phyloP scores from a whole-genome alignment of 1,140 invertebrate genomes.

The Mya arenaria region DNA sequence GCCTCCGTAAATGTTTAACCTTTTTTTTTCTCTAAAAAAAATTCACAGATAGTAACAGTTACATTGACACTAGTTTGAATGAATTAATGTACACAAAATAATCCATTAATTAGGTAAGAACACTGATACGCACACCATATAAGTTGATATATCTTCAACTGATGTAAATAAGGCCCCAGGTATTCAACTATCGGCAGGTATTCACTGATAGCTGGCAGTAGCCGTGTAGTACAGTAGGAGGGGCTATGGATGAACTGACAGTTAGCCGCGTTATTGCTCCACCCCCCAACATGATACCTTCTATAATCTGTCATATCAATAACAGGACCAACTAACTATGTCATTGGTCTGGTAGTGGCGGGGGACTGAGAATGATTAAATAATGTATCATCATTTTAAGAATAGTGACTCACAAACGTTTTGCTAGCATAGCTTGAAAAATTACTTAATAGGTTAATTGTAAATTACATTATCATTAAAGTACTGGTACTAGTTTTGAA shows the following conservation, averaged over 20 bases:
- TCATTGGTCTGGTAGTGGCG: too few species aligned
- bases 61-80: too few species aligned
- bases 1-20: not conserved
- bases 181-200: slow-evolving; percentile 17
- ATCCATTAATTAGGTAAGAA: slow-evolving; percentile 22
- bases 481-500: too few species aligned
- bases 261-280: not conserved
- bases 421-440: too few species aligned
- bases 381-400: too few species aligned
- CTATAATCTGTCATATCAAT: slow-evolving; percentile 39
- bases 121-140: slow-evolving; percentile 16
- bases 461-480: too few species aligned
- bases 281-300: not conserved
- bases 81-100: slow-evolving; percentile 35
- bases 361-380: too few species aligned
- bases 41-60: too few species aligned
- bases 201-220: not conserved
- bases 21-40: too few species aligned
- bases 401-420: too few species aligned
- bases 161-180: slow-evolving; percentile 10
- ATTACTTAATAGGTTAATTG: too few species aligned
- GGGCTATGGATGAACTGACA: slow-evolving; percentile 26
- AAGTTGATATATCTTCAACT: slow-evolving; percentile 4
- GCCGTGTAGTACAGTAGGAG: slow-evolving; percentile 1
- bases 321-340: too few species aligned